A percentile compares a stretch with the other conserved stretches of the same genome.
These are phyloP conservation scores for fruit fly (Drosophila melanogaster) DNA, from an alignment of 1,140 invertebrate species.

Conservation along the genomic window Release_6_plus_ISO1_MT NT_033779.5:1245501-1246000, in stretches of 20 bases:
- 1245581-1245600: background rate
- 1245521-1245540: conserved; percentile 38
- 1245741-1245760: conserved; percentile 28
- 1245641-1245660: conserved; percentile 71
- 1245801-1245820: conserved; percentile 30
- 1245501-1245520: conserved; percentile 78
- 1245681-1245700: conserved; percentile 66
- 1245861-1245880: conserved; percentile 54
- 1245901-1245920: conserved; percentile 20
- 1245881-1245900: conserved; percentile 59
- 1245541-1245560: conserved; percentile 14
- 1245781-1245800: conserved; percentile 22
- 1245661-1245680: conserved; percentile 77
- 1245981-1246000: background rate
- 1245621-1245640: conserved; percentile 65
- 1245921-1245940: conserved; percentile 39
- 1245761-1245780: background rate
- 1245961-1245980: background rate
- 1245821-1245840: conserved; percentile 42
- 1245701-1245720: conserved; percentile 40
- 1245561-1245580: background rate
- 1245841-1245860: conserved; percentile 30
- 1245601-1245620: conserved; percentile 33
- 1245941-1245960: conserved; percentile 22
- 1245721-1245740: conserved; percentile 51